These are phyloP conservation scores for Upupa epops DNA, from an alignment of 2,113 vertebrate genomes.

Conservation along the genomic window DNA sequence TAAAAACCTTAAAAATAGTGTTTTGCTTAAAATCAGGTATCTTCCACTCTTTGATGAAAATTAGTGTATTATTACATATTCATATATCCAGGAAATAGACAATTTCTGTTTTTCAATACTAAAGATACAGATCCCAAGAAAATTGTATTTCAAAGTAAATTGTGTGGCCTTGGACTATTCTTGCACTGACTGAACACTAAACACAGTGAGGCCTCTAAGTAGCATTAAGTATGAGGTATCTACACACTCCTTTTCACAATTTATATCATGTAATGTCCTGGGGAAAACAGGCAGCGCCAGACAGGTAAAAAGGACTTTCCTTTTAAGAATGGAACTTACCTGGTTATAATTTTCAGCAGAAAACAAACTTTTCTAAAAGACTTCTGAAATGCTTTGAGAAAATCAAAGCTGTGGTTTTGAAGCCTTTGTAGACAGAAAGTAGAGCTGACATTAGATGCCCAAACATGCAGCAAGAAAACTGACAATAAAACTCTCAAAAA, in stretches of 20 bases:
- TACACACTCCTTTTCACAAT: neutral
- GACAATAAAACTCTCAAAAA: slow-evolving; percentile 43
- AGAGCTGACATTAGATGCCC: neutral
- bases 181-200: neutral
- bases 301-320: neutral
- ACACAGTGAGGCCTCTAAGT: neutral
- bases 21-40: neutral
- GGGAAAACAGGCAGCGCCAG: neutral
- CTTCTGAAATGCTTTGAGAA: neutral
- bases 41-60: neutral
- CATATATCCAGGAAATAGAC: neutral
- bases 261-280: neutral
- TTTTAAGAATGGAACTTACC: neutral
- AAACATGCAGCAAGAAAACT: neutral
- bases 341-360: neutral
- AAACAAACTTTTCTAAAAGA: neutral
- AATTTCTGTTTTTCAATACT: neutral
- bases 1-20: neutral
- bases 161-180: neutral
- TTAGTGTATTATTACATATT: neutral
- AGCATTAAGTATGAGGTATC: neutral
- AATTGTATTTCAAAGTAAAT: neutral
- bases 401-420: neutral
- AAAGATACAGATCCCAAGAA: neutral
- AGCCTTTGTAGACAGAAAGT: neutral